Percentiles rank a stretch among this genome's conserved stretches.
Conservation (phyloP, 2,113 vertebrate species). For the Mystacornis crossleyi region DNA sequence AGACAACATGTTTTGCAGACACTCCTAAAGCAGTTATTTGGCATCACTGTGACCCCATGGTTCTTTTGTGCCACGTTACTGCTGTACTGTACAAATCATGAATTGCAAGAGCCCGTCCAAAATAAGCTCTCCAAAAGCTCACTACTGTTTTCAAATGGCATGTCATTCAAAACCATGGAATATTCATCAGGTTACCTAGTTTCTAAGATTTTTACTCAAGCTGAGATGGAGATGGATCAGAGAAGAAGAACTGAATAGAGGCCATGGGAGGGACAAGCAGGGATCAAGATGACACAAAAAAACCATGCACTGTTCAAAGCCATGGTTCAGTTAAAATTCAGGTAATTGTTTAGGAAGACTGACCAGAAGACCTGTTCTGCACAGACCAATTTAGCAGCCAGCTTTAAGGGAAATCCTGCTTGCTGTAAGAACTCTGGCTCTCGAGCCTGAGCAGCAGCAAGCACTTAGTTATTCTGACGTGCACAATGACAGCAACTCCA, state of each 20-base stretch:
- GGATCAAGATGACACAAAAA: not conserved
- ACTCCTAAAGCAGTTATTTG: not conserved
- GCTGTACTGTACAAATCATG: not conserved
- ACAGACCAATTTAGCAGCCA: not conserved
- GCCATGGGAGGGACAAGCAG: not conserved
- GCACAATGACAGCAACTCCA: not conserved
- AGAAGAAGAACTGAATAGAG: not conserved
- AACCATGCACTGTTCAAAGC: not conserved
- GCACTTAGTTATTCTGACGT: not conserved
- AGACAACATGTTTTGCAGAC: not conserved
- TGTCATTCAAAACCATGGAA: not conserved
- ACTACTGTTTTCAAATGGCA: not conserved
- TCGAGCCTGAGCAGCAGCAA: not conserved
- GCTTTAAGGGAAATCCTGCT: not conserved
- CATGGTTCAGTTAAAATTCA: not conserved
- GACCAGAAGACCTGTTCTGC: not conserved
- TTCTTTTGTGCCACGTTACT: not conserved
- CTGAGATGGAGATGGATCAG: not conserved
- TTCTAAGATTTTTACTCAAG: not conserved
- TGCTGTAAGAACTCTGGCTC: not conserved
- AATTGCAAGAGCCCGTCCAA: not conserved
- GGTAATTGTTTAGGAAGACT: not conserved
- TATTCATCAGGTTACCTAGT: not conserved
- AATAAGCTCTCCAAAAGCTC: not conserved
- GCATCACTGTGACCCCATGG: rapidly evolving